These are phyloP conservation scores for Automeris io DNA, from an alignment of 2,888 invertebrate genomes.

Conservation along the genomic window DNA sequence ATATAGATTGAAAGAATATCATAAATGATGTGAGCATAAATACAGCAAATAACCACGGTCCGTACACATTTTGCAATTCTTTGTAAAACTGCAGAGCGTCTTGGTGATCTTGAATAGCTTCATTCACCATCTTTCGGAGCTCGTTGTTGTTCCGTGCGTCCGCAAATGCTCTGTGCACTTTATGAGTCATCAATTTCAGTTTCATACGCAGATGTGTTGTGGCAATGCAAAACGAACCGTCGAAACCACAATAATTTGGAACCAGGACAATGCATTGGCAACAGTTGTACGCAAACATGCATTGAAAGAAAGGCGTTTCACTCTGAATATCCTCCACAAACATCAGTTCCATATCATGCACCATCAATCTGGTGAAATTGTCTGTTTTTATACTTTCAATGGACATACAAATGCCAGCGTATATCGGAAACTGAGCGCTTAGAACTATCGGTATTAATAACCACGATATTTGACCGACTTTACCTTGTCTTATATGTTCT, in stretches of 20 bases:
- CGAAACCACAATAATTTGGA: conserved; percentile 46
- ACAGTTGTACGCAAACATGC: conserved; percentile 44
- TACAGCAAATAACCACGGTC: conserved; percentile 45
- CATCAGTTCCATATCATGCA: conserved; percentile 50
- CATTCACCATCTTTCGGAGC: conserved; percentile 30
- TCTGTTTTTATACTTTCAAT: conserved; percentile 41
- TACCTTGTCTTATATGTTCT: conserved; percentile 35
- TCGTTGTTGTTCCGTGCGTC: conserved; percentile 26
- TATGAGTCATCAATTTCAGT: conserved; percentile 41
- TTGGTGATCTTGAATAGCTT: conserved; percentile 45
- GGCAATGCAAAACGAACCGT: conserved; percentile 54
- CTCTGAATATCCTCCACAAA: conserved; percentile 45
- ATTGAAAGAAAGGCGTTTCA: conserved; percentile 47
- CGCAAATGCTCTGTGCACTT: conserved; percentile 35
- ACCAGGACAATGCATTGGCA: conserved; percentile 34
- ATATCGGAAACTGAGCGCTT: conserved; percentile 42
- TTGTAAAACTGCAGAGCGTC: conserved; percentile 38
- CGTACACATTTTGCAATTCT: conserved; percentile 42
- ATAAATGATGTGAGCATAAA: conserved; percentile 41
- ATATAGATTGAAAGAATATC: conserved; percentile 51
- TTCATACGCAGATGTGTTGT: conserved; percentile 49
- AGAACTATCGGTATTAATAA: conserved; percentile 39
- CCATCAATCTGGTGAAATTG: conserved; percentile 36
- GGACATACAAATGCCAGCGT: conserved; percentile 36
- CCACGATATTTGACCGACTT: conserved; percentile 40